Base-by-base conservation (phyloP, 2,113 vertebrate genomes). In the Uropsilus gracilis region DNA sequence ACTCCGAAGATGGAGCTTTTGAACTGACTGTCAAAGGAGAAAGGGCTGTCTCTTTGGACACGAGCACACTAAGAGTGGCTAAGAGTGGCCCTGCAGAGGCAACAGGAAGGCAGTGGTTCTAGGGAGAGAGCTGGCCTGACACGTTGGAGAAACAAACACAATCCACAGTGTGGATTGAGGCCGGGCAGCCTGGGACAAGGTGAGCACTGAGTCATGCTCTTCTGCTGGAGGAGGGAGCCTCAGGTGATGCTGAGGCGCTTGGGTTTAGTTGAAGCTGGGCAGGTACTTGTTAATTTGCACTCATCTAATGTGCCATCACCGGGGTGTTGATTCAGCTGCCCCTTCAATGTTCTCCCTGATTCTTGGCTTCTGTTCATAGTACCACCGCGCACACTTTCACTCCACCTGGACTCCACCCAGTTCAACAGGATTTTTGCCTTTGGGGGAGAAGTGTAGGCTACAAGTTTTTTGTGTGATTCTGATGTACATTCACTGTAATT, bases 221-320 rank as follows among this genome's bases (percentile, higher is more conserved):
- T 4, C 39, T 48, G 76, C 2, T 0, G 1, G 3, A 0, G 12
- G 28, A 18, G 1, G 11, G 69, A 8, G 11, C 32, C 55, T 53
- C 5, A 0, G 11, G 30, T 37, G 4, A 0, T 1, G n/a, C 50
- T 30, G 37, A 1, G 20, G 20, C 8, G 16, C 30, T 4, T 0
- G 11, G 28, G 8, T 42, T 53, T 1, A 6, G 2, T 14, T n/a
- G 39, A 20, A 57, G 37, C 50, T 22, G 50, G 46, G 63, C n/a
- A 14, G 61, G 53, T n/a, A 22, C n/a, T 30, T 24, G 32, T 37
- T 34, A 22, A n/a, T 34, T 30, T 87, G 34, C 14, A 8, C 57
- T 5, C 69, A 26, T 59, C 30, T n/a, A 22, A 61, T 61, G 5
- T 8, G 46, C 34, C 20, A 20, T 24, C 53, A 55, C 53, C n/a